Evolutionary conservation across 2,113 vertebrate genomes (phyloP).

Genomic region (Sardina pilchardus): DNA sequence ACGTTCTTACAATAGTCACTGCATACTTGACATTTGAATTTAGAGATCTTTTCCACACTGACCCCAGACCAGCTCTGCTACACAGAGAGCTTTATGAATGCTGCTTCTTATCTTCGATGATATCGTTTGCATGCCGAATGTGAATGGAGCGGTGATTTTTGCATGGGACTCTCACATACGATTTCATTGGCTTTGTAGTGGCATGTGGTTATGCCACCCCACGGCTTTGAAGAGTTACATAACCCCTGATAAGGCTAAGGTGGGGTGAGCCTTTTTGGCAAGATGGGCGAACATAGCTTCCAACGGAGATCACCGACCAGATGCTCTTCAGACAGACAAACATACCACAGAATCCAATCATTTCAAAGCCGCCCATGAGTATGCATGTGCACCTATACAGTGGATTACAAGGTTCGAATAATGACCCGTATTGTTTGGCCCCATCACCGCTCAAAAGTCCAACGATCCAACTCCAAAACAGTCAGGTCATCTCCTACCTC

Average conservation of each 20-base stretch:
- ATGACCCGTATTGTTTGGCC: not conserved
- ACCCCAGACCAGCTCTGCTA: not conserved
- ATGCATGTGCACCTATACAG: not conserved
- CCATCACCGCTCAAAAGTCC: not conserved
- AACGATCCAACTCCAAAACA: not conserved
- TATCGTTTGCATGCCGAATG: not conserved
- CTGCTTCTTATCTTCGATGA: not conserved
- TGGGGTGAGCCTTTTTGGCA: not conserved
- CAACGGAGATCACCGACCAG: not conserved
- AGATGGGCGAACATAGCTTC: not conserved
- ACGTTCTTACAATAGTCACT: not conserved
- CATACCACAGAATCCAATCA: not conserved
- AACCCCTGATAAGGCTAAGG: not conserved
- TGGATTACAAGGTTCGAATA: not conserved
- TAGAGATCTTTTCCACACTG: not conserved
- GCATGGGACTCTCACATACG: not conserved
- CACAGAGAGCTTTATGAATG: not conserved
- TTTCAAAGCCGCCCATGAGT: not conserved
- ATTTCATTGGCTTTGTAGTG: no score
- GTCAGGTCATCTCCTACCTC: not conserved
- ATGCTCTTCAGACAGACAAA: constrained; percentile 1
- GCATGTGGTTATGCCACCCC: not conserved
- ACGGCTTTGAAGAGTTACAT: not conserved
- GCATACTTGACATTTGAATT: not conserved
- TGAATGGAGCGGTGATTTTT: not conserved